These are phyloP conservation scores for Vidua macroura DNA, from an alignment of 2,113 vertebrate species.

Conservation along the genomic window DNA sequence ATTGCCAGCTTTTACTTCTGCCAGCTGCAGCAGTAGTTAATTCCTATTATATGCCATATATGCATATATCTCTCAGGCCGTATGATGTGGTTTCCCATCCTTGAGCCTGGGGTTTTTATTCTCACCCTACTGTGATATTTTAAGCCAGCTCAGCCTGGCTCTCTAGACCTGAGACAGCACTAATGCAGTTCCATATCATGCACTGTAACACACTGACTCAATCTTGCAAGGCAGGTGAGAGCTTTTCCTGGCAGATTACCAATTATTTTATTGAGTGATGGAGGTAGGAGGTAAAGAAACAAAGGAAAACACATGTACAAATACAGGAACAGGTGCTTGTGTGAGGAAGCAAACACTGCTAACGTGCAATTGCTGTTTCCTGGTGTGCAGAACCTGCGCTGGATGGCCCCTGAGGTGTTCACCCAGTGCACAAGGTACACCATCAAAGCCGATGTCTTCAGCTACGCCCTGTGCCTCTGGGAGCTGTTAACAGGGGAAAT, in stretches of 20 bases:
- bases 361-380: background rate
- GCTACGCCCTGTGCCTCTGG: slow-evolving; percentile 93
- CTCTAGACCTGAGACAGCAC: background rate
- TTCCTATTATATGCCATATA: rapidly evolving
- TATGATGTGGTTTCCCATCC: rapidly evolving
- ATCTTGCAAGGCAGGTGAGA: background rate
- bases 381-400: slow-evolving; percentile 84
- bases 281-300: background rate
- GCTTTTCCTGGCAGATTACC: background rate
- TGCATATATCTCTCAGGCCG: background rate
- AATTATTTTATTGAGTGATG: background rate
- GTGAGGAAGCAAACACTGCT: background rate
- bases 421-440: slow-evolving; percentile 93
- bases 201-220: background rate
- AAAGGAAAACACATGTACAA: background rate
- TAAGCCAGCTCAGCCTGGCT: background rate
- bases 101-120: background rate
- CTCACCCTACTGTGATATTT: rapidly evolving
- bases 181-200: rapidly evolving
- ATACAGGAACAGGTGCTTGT: background rate
- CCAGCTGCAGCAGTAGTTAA: background rate
- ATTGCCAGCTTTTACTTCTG: background rate
- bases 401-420: slow-evolving; percentile 97
- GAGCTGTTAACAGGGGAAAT: slow-evolving; percentile 92
- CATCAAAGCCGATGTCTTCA: slow-evolving; percentile 93